Evolutionary conservation across 2,888 invertebrate species (phyloP).

Genomic region (Cheiracanthium punctorium): DNA sequence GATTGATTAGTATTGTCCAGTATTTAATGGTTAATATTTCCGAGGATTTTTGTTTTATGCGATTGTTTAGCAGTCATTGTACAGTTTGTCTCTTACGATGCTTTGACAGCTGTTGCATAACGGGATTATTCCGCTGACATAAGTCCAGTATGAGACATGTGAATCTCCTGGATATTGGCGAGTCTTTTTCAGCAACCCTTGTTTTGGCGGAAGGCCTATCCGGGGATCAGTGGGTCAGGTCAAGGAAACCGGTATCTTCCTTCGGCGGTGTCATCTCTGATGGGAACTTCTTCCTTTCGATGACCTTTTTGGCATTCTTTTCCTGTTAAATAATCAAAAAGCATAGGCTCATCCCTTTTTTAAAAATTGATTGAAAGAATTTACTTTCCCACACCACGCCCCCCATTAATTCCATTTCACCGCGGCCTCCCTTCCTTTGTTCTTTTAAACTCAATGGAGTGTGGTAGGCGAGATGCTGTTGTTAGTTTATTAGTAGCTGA

Average conservation of each 20-base stretch:
- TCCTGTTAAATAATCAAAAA: conserved; percentile 57
- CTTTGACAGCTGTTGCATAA: not conserved
- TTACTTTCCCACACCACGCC: conserved; percentile 1
- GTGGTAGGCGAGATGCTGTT: not conserved
- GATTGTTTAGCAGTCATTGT: no score
- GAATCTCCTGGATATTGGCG: no score
- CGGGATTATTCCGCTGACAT: no score
- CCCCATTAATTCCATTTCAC: not conserved
- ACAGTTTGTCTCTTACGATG: no score
- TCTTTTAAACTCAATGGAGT: not conserved
- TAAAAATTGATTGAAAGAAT: not conserved
- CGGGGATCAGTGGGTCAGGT: conserved; percentile 66
- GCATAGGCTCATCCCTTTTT: conserved; percentile 32
- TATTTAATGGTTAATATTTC: no score
- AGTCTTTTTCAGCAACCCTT: conserved; percentile 46
- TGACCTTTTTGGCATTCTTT: conserved; percentile 55
- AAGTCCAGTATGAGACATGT: not conserved
- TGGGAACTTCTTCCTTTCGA: conserved; percentile 67
- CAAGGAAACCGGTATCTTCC: conserved; percentile 70
- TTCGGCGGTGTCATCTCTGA: conserved; percentile 63
- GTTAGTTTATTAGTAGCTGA: no score
- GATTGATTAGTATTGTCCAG: no score
- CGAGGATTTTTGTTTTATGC: no score
- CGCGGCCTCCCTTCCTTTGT: not conserved
- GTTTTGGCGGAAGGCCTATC: conserved; percentile 40